phyloP scores from a whole-genome alignment of 2,888 invertebrate genomes.

The Plemyria rubiginata region DNA sequence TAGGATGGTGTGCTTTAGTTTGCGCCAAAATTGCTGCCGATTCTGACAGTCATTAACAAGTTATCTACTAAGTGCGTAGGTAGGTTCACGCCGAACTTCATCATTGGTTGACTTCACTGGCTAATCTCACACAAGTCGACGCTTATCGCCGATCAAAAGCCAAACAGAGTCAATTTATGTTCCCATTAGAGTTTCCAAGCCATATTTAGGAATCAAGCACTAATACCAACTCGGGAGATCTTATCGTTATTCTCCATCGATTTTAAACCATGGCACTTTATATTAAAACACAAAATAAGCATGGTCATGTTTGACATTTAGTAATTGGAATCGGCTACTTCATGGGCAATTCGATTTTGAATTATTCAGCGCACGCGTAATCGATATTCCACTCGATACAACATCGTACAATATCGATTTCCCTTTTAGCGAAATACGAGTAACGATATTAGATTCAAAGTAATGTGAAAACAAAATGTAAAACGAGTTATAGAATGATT shows the following conservation, averaged over 20 bases:
- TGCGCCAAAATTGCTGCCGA: no score
- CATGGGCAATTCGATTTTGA: constrained; percentile 45
- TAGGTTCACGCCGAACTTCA: constrained; percentile 1
- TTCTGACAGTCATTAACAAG: no score
- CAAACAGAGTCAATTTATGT: constrained; percentile 42
- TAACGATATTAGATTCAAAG: constrained; percentile 20
- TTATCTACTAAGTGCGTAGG: no score
- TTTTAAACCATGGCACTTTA: constrained; percentile 17
- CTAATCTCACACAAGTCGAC: constrained; percentile 26
- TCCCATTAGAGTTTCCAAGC: constrained; percentile 45
- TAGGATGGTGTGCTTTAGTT: no score
- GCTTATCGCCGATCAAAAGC: constrained; percentile 31
- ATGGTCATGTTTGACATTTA: constrained; percentile 26
- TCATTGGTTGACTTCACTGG: constrained; percentile 3
- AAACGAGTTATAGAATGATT: constrained; percentile 22
- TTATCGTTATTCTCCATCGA: constrained; percentile 30
- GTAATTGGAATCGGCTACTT: constrained; percentile 42
- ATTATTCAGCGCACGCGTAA: constrained; percentile 61
- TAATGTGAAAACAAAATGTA: constrained; percentile 27
- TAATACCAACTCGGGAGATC: constrained; percentile 39
- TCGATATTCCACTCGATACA: constrained; percentile 63
- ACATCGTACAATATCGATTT: constrained; percentile 56
- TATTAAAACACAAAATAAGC: constrained; percentile 15
- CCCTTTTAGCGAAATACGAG: constrained; percentile 44
- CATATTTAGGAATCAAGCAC: constrained; percentile 39